Evolutionary conservation across 2,888 invertebrate species (phyloP).

Genomic region (Aspidiotus destructor): DNA sequence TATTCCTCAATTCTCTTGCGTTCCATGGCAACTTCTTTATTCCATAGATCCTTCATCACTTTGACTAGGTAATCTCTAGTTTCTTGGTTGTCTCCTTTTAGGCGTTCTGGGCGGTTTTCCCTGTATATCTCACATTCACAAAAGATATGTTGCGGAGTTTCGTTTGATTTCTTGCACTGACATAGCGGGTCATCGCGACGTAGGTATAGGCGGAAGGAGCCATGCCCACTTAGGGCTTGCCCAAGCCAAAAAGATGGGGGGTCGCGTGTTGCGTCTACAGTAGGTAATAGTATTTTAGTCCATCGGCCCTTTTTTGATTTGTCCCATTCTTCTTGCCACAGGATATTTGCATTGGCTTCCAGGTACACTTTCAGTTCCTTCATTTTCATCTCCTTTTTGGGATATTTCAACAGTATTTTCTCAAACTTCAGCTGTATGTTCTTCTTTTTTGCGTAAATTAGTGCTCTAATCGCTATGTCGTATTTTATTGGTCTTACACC

Average conservation of each 20-base stretch:
- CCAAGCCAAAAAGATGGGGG: neutral
- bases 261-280: neutral
- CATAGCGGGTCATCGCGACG: too few species aligned
- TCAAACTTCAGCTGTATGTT: neutral
- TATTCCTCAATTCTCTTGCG: too few species aligned
- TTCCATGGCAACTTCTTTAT: too few species aligned
- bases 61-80: too few species aligned
- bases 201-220: neutral
- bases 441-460: neutral
- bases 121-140: too few species aligned
- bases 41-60: too few species aligned
- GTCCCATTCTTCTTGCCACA: neutral
- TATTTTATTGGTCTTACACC: neutral
- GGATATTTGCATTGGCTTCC: neutral
- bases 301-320: neutral
- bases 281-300: neutral
- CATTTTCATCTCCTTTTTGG: neutral
- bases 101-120: too few species aligned
- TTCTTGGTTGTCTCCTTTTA: too few species aligned
- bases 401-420: neutral
- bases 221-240: slow-evolving; percentile 4
- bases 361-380: neutral
- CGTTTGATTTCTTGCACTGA: too few species aligned
- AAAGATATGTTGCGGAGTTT: too few species aligned
- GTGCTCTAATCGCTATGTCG: neutral